phyloP scores from a whole-genome alignment of 2,888 invertebrate genomes.

The Diabrotica balteata region DNA sequence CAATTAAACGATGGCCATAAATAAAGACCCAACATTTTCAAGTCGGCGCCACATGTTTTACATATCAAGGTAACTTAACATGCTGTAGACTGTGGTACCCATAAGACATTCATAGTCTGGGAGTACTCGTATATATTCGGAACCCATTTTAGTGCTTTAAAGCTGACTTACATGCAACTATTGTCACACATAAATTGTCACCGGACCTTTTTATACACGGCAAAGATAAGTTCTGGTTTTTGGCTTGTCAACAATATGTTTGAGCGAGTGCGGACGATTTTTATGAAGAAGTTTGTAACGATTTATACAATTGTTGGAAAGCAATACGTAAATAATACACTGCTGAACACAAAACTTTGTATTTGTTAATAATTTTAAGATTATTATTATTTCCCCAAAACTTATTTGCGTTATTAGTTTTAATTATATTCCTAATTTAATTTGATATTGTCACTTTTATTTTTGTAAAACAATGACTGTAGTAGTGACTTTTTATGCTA shows the following conservation, averaged over 20 bases:
- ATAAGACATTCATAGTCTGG: slow-evolving; percentile 19
- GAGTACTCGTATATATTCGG: slow-evolving; percentile 17
- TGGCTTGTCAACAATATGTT: neutral
- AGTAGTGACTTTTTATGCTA: too few relatives aligned
- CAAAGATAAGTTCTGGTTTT: slow-evolving; percentile 10
- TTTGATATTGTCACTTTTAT: too few relatives aligned
- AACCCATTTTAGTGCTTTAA: slow-evolving; percentile 22
- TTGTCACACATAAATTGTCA: slow-evolving; percentile 13
- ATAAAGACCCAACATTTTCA: slow-evolving; percentile 45
- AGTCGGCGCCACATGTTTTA: slow-evolving; percentile 43
- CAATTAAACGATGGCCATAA: slow-evolving; percentile 55
- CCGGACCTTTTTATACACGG: neutral
- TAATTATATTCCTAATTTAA: too few relatives aligned
- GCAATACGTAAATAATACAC: too few relatives aligned
- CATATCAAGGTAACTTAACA: slow-evolving; percentile 35
- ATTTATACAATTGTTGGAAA: too few relatives aligned
- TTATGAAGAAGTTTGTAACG: too few relatives aligned
- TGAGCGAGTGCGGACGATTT: neutral
- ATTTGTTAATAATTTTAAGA: too few relatives aligned
- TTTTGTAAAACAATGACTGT: too few relatives aligned
- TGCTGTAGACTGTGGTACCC: slow-evolving; percentile 13
- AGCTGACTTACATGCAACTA: slow-evolving; percentile 23
- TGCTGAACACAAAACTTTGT: too few relatives aligned
- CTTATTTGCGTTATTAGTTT: too few relatives aligned
- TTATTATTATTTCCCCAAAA: too few relatives aligned